Percentiles rank a stretch among this genome's conserved stretches.
These are phyloP conservation scores for Naja naja DNA, from an alignment of 2,113 vertebrate species.

Conservation along the genomic window DNA sequence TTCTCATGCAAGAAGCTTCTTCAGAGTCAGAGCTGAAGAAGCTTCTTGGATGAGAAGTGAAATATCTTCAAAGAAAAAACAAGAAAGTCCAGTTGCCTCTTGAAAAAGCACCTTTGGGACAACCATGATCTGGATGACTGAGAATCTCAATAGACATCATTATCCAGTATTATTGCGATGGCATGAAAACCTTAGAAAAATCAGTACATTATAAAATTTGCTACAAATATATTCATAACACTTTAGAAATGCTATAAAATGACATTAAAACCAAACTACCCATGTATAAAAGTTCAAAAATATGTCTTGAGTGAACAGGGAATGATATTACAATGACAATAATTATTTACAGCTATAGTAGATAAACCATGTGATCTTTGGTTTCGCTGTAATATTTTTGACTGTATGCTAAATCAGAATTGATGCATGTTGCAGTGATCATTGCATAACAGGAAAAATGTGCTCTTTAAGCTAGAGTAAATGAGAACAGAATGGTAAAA, in stretches of 20 bases:
- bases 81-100: not conserved
- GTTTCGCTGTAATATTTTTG: not conserved
- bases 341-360: not conserved
- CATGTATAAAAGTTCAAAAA: not conserved
- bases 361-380: not conserved
- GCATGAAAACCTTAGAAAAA: not conserved
- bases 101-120: not conserved
- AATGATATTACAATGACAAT: not conserved
- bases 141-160: not conserved
- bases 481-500: constrained; percentile 27
- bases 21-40: too few species aligned
- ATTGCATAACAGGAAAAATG: not conserved
- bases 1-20: not conserved
- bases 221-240: not conserved
- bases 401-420: not conserved
- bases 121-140: not conserved
- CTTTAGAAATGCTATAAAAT: not conserved
- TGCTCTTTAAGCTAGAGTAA: constrained; percentile 38
- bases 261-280: not conserved
- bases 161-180: not conserved
- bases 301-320: not conserved
- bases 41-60: too few species aligned
- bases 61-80: too few species aligned
- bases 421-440: not conserved
- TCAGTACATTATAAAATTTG: not conserved